phyloP scores from a whole-genome alignment of 2,797 vertebrate species.

The Mormyrops boulengeri region DNA sequence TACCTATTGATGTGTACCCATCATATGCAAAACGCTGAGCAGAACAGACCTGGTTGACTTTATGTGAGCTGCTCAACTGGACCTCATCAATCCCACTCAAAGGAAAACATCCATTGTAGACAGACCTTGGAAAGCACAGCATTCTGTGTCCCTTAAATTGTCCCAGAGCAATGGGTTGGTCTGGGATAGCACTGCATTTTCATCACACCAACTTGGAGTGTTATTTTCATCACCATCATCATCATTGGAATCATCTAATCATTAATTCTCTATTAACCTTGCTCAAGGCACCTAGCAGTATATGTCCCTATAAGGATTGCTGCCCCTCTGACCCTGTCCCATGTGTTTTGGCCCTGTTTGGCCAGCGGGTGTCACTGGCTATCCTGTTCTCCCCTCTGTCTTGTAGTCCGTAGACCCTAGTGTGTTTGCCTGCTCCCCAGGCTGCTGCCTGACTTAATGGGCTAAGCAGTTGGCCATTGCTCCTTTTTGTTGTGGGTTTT shows the following conservation, averaged over 20 bases:
- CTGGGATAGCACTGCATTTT: neutral
- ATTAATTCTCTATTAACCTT: neutral
- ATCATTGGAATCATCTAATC: neutral
- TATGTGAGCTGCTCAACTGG: neutral
- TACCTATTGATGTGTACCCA: neutral
- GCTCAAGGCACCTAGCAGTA: neutral
- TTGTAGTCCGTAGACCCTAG: neutral
- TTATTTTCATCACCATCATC: neutral
- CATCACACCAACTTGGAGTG: neutral
- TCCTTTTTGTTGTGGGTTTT: neutral
- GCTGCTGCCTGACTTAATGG: neutral
- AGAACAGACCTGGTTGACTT: neutral
- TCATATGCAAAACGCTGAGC: neutral
- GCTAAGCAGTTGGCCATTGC: neutral
- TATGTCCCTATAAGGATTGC: neutral
- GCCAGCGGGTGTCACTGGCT: neutral
- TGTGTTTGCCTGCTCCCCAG: neutral
- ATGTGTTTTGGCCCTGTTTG: neutral
- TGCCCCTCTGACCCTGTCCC: neutral
- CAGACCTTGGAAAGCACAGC: neutral
- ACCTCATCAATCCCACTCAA: neutral
- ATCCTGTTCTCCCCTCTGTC: neutral
- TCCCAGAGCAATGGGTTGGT: neutral
- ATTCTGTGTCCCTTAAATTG: neutral
- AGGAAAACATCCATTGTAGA: neutral